These are phyloP conservation scores for Acrocephalus arundinaceus DNA, from an alignment of 2,113 vertebrate species.

Conservation along the genomic window DNA sequence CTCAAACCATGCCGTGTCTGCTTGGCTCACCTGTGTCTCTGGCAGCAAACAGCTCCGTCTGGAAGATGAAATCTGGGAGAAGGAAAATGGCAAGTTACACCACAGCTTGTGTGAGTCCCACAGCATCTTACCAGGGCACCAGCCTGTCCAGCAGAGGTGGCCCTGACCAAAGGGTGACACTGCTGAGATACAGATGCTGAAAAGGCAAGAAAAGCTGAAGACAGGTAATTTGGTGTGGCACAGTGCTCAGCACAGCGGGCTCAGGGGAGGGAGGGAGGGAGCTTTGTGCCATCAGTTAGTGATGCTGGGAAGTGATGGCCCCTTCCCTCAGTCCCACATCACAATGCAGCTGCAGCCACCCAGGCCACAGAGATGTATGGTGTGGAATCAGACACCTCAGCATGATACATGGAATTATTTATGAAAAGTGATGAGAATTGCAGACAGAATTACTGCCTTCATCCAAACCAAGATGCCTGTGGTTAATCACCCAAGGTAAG, in stretches of 20 bases:
- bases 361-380: rapidly evolving
- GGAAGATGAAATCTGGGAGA: constrained; percentile 36
- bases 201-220: background rate
- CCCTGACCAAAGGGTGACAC: background rate
- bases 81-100: background rate
- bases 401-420: background rate
- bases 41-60: constrained; percentile 35
- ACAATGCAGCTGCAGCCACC: background rate
- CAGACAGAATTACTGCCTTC: background rate
- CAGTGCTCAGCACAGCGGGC: background rate
- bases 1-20: rapidly evolving
- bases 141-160: background rate
- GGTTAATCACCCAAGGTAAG: background rate
- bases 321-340: background rate
- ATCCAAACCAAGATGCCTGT: background rate
- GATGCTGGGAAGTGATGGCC: background rate
- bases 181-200: background rate
- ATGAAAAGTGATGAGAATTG: background rate
- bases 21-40: constrained; percentile 19
- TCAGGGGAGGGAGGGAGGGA: background rate
- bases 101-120: background rate
- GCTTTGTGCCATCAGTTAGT: background rate
- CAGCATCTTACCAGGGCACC: background rate
- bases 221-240: rapidly evolving
- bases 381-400: background rate